These are phyloP conservation scores for Myiagra hebetior DNA, from an alignment of 2,113 vertebrate species.

Conservation along the genomic window DNA sequence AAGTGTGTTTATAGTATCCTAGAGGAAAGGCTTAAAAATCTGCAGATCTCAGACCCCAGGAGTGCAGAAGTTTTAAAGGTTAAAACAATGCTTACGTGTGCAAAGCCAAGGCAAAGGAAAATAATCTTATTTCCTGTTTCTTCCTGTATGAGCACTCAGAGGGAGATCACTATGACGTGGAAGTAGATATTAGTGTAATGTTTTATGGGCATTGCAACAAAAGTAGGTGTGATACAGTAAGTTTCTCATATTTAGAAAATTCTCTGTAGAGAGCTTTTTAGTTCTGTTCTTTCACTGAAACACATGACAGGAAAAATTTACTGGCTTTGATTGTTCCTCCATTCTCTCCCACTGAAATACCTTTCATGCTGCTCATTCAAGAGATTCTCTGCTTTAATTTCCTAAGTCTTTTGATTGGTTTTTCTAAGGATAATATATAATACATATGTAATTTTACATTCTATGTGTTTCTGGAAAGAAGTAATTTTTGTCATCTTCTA, in stretches of 20 bases:
- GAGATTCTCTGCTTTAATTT: neutral
- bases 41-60: neutral
- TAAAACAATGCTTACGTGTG: neutral
- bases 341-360: neutral
- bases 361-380: neutral
- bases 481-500: neutral
- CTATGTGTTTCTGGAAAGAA: neutral
- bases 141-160: neutral
- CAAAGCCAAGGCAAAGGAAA: neutral
- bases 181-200: neutral
- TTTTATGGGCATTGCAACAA: neutral
- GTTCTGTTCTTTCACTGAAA: neutral
- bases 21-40: conserved; percentile 2
- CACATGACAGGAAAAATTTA: neutral
- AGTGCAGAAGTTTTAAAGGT: neutral
- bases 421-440: neutral
- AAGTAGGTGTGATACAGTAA: neutral
- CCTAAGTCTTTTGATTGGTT: neutral
- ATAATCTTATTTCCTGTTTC: neutral
- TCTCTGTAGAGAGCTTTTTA: neutral
- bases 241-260: neutral
- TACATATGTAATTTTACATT: neutral
- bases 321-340: neutral
- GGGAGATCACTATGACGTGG: rapidly evolving
- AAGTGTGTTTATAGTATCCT: neutral